These are phyloP conservation scores for Punctoribates punctum DNA, from an alignment of 2,888 invertebrate species.

Conservation along the genomic window DNA sequence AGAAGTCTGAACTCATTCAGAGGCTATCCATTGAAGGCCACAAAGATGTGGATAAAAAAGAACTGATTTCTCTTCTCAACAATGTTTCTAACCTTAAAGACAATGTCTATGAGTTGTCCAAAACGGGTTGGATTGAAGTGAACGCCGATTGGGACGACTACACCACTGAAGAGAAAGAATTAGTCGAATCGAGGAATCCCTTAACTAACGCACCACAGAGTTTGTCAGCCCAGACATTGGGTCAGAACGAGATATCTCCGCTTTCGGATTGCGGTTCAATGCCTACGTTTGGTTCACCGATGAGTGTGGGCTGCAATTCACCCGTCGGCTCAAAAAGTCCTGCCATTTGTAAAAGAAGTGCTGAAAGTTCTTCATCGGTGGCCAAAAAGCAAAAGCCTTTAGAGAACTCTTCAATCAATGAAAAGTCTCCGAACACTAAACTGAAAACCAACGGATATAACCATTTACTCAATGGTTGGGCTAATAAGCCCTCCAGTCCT, in stretches of 20 bases:
- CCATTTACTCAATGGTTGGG: slow-evolving; percentile 41
- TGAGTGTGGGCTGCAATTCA: slow-evolving; percentile 16
- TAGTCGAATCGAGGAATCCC: slow-evolving; percentile 65
- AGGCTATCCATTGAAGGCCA: slow-evolving; percentile 83
- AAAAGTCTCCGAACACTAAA: slow-evolving; percentile 5
- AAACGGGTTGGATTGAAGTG: slow-evolving; percentile 86
- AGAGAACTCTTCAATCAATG: neutral
- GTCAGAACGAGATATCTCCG: slow-evolving; percentile 40
- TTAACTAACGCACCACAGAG: neutral
- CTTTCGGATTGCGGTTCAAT: slow-evolving; percentile 40
- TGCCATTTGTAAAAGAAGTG: slow-evolving; percentile 14
- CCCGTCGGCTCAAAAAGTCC: neutral
- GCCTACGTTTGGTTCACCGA: slow-evolving; percentile 35
- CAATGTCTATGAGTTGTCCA: slow-evolving; percentile 81
- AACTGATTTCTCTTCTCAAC: slow-evolving; percentile 71
- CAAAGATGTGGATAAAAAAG: slow-evolving; percentile 72
- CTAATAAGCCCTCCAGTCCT: slow-evolving; percentile 40
- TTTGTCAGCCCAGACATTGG: neutral
- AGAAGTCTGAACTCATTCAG: slow-evolving; percentile 78
- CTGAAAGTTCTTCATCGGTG: neutral
- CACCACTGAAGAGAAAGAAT: slow-evolving; percentile 76
- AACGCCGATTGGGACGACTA: slow-evolving; percentile 88
- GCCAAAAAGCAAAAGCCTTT: slow-evolving; percentile 25
- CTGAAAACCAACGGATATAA: slow-evolving; percentile 22
- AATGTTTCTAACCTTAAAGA: slow-evolving; percentile 83